Evolutionary conservation across 2,888 invertebrate species (phyloP), one percentile per base, ranked within the genome.

Genomic region (Disparrhopalites patrizii): DNA sequence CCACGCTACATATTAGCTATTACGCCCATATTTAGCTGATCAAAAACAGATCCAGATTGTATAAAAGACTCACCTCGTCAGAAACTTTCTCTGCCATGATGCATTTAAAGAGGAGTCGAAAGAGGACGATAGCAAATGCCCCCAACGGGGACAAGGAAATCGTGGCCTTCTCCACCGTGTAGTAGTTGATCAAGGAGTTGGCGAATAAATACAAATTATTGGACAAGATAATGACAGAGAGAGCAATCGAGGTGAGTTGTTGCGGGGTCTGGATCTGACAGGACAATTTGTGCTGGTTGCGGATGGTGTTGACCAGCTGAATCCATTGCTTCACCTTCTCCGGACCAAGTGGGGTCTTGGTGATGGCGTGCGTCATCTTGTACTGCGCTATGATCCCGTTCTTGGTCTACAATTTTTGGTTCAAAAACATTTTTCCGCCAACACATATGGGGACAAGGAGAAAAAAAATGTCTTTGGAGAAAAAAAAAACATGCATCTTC

Each of bases 301-400:
- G 64, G 23, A 51, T 57, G 1, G 5, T 23, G 33, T 47, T 50
- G 51, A 65, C 27, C 25, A 65, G 33, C 28, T 65, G 57, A 36
- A 65, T 65, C 64, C 64, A 65, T 18, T 65, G 64, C 25, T 65
- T 65, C 25, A 65, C 64, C 36, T 65, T 65, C 43, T 65, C 64
- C 3, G 64, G 64, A 4, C 64, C 64, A 1, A 65, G 51, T 2
- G 64, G 64, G 18, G 51, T 57, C 27, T 55, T 65, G 15, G 57
- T 50, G 20, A 65, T 33, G 18, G 64, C 18, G 1, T 56, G 30
- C 8, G 57, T 56, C 36, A 31, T 36, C 57, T 65, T 65, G 51
- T 65, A 65, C 57, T 65, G 64, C 7, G 64, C 50, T 57, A 55
- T 15, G 10, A 65, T 65, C 27, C 57, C 64, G 31, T 65, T 65